These are phyloP conservation scores for Daboia siamensis DNA, from an alignment of 2,113 vertebrate species.

Conservation along the genomic window DNA sequence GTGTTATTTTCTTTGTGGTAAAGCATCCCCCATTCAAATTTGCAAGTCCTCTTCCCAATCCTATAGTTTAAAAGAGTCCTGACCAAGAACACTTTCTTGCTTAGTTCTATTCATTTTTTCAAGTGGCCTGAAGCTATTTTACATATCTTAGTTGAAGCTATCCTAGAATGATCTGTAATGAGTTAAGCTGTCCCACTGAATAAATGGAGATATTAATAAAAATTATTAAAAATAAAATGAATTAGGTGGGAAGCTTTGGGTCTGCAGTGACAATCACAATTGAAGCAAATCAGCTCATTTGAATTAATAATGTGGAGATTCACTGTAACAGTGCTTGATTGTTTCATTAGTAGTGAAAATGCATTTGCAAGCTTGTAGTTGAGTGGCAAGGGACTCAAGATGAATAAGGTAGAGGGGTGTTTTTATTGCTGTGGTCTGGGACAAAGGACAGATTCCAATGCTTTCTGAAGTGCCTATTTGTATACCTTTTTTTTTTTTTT, in stretches of 20 bases:
- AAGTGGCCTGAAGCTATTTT: not conserved
- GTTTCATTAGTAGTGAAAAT: conserved; percentile 13
- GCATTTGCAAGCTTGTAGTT: not conserved
- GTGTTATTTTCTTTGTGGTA: not conserved
- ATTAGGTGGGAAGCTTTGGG: conserved; percentile 19
- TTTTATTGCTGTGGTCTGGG: not conserved
- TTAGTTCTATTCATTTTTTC: not conserved
- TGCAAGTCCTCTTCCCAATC: not conserved
- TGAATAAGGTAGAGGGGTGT: not conserved
- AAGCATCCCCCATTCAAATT: not conserved
- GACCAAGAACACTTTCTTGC: too few relatives aligned
- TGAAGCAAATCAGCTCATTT: conserved; percentile 31
- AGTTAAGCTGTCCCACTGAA: conserved; percentile 53
- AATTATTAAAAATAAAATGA: conserved; percentile 19
- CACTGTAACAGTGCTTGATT: conserved; percentile 32
- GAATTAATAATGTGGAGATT: conserved; percentile 38
- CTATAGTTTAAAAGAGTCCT: not conserved
- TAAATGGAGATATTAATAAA: conserved; percentile 52
- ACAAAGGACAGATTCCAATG: not conserved
- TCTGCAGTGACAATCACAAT: conserved; percentile 19
- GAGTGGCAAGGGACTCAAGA: not conserved
- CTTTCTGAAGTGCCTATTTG: not conserved
- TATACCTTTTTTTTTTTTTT: not conserved
- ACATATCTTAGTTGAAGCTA: not conserved
- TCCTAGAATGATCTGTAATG: conserved; percentile 5